A percentile compares a stretch with the other conserved stretches of the same genome.
phyloP scores from a whole-genome alignment of 2,888 invertebrate genomes.

The Eurois occulta region DNA sequence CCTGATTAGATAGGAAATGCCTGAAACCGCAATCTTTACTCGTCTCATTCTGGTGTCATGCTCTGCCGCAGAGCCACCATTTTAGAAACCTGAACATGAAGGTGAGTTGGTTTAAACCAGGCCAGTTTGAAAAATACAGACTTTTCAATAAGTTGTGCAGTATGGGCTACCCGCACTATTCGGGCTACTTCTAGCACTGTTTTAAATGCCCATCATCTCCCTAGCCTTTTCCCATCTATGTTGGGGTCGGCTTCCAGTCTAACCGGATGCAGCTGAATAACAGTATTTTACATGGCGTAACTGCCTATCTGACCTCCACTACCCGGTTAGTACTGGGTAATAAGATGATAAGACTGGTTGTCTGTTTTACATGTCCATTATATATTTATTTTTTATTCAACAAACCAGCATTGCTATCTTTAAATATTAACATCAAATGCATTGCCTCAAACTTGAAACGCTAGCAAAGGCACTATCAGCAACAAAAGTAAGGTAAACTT shows the following conservation, averaged over 20 bases:
- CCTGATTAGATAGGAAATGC: neutral
- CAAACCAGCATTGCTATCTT: neutral
- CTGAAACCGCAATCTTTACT: neutral
- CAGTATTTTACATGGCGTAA: no score
- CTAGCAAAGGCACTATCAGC: neutral
- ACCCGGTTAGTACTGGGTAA: no score
- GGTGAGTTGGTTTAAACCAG: neutral
- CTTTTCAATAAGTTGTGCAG: neutral
- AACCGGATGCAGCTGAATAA: no score
- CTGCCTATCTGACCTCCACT: no score
- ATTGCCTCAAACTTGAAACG: slow-evolving; percentile 6
- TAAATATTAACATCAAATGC: neutral
- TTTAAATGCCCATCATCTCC: neutral
- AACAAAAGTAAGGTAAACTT: neutral
- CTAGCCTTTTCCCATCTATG: no score
- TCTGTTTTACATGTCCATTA: no score
- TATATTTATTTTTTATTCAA: no score
- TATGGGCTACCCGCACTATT: neutral
- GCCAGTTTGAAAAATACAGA: neutral
- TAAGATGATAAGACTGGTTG: no score
- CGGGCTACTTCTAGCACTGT: neutral
- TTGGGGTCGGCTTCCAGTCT: no score
- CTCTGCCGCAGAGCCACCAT: no score
- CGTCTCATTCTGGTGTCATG: no score
- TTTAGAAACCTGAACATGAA: no score